Evolutionary conservation across 2,888 invertebrate genomes (phyloP).

Genomic region (Hermaeophaga mercurialis): DNA sequence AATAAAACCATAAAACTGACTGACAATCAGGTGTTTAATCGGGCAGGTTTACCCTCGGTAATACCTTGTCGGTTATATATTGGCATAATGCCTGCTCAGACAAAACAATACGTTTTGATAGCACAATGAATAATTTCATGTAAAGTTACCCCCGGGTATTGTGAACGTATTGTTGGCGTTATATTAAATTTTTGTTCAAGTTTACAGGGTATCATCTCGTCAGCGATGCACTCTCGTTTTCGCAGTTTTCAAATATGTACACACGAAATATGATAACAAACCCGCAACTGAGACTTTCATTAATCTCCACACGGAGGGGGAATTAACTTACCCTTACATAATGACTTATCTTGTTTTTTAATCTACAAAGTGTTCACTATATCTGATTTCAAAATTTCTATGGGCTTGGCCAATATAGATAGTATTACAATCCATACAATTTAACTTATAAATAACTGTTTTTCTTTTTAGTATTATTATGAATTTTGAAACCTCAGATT

Average conservation of each 20-base stretch:
- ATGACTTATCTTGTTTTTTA: no score
- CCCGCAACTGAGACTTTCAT: no score
- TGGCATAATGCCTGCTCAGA: constrained; percentile 21
- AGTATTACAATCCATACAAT: no score
- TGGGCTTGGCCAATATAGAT: no score
- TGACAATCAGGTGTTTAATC: constrained; percentile 34
- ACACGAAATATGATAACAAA: neutral
- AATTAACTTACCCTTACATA: no score
- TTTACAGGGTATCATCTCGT: constrained; percentile 7
- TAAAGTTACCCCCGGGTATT: constrained; percentile 34
- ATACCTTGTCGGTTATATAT: constrained; percentile 27
- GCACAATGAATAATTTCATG: constrained; percentile 34
- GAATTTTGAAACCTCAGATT: no score
- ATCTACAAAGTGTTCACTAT: no score
- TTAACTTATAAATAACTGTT: no score
- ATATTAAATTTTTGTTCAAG: constrained; percentile 28
- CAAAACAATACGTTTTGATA: constrained; percentile 31
- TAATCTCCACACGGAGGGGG: no score
- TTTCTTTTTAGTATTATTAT: no score
- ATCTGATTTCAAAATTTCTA: no score
- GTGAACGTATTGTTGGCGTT: constrained; percentile 31
- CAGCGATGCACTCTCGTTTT: constrained; percentile 9
- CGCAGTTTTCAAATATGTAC: constrained; percentile 8
- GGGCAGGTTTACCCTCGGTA: constrained; percentile 27
- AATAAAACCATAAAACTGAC: constrained; percentile 32